phyloP scores from a whole-genome alignment of 1,140 invertebrate genomes.

The Zaprionus taronus region DNA sequence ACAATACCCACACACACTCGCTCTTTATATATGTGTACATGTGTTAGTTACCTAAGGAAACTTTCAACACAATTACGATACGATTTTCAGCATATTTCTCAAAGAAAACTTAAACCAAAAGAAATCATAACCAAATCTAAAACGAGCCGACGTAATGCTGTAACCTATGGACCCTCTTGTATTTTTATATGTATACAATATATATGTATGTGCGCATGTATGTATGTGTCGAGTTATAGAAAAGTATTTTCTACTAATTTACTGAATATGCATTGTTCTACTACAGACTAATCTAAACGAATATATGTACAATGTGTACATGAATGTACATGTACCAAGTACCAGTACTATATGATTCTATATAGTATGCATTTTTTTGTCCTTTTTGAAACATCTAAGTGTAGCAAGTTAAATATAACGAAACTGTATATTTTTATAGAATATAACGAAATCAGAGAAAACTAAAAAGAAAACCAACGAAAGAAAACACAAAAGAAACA shows the following conservation, averaged over 20 bases:
- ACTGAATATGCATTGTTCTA: conserved; percentile 46
- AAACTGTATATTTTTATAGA: conserved; percentile 50
- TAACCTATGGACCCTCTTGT: conserved; percentile 79
- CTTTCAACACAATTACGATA: conserved; percentile 9
- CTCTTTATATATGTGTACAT: background rate
- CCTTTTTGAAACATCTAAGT: conserved; percentile 46
- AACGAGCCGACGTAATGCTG: conserved; percentile 36
- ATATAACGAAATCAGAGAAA: background rate
- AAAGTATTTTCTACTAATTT: conserved; percentile 76
- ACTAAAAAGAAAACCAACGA: conserved; percentile 4
- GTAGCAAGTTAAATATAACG: conserved; percentile 25
- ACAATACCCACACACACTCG: conserved; percentile 16
- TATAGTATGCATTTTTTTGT: conserved; percentile 26
- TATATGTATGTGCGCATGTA: conserved; percentile 15
- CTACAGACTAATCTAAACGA: conserved; percentile 16
- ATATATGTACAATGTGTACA: conserved; percentile 44
- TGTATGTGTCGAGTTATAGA: conserved; percentile 17
- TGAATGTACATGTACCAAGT: conserved; percentile 22
- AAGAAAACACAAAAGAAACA: background rate
- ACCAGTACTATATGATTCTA: conserved; percentile 4
- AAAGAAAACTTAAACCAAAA: conserved; percentile 24
- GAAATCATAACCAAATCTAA: conserved; percentile 18
- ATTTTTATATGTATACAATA: conserved; percentile 71
- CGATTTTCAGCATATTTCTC: conserved; percentile 22
- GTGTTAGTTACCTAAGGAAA: background rate